These are phyloP conservation scores for Pocillopora damicornis DNA, from an alignment of 64 coral and sea anemone species.

Conservation along the genomic window DNA sequence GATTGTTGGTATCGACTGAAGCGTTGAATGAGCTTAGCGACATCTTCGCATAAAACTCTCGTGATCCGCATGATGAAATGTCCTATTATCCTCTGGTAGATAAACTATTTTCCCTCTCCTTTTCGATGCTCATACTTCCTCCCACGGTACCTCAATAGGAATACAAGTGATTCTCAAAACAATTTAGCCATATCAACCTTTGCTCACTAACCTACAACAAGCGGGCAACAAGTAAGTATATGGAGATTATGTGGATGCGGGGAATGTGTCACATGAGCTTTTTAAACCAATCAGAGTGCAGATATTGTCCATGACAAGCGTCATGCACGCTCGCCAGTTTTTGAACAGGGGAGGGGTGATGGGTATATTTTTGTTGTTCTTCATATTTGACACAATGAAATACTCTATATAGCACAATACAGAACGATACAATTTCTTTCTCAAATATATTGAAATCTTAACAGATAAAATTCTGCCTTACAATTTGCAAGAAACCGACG, in stretches of 20 bases:
- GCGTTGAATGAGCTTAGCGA: constrained; percentile 81
- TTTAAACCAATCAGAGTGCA: not conserved
- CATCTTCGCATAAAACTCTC: constrained; percentile 65
- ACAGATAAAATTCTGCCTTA: too few relatives aligned
- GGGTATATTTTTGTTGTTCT: not conserved
- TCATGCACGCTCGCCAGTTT: not conserved
- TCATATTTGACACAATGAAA: too few relatives aligned
- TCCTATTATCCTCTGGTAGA: not conserved
- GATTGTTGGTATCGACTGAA: constrained; percentile 98
- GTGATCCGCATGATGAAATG: constrained; percentile 60
- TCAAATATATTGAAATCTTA: too few relatives aligned
- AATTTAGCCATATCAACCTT: not conserved
- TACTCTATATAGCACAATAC: too few relatives aligned
- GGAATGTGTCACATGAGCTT: not conserved
- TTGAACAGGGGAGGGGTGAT: not conserved
- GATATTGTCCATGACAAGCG: not conserved
- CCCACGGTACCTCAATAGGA: too few relatives aligned
- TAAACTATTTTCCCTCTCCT: not conserved
- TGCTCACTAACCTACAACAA: not conserved
- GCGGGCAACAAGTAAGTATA: too few relatives aligned
- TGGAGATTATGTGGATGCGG: not conserved
- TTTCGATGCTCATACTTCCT: constrained; percentile 24
- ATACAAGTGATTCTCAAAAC: not conserved
- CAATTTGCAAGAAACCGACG: too few relatives aligned
- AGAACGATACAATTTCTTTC: too few relatives aligned